phyloP scores from a whole-genome alignment of 2,113 vertebrate genomes.

The Tiliqua scincoides region DNA sequence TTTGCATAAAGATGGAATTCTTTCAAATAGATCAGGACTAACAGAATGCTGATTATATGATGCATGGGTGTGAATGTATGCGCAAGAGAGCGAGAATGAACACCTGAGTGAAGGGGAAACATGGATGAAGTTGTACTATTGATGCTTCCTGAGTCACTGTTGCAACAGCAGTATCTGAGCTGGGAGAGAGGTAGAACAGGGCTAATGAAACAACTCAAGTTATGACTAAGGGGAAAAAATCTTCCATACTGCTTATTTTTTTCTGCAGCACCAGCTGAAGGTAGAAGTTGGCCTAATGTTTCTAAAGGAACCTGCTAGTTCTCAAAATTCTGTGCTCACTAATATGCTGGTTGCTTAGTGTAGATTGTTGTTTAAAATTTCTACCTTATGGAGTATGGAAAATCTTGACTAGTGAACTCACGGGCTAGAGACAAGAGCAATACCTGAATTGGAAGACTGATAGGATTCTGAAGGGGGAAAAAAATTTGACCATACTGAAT shows the following conservation, averaged over 20 bases:
- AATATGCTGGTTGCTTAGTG: not conserved
- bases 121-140: not conserved
- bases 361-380: not conserved
- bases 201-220: not conserved
- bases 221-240: not conserved
- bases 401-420: not conserved
- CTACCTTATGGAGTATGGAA: not conserved
- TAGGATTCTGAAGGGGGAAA: not conserved
- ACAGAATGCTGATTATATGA: not conserved
- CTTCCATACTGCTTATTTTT: not conserved
- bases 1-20: not conserved
- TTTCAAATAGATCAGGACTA: not conserved
- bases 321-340: not conserved
- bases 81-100: not conserved
- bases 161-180: not conserved
- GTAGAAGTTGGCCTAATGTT: not conserved
- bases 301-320: not conserved
- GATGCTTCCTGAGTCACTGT: no score
- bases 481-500: not conserved
- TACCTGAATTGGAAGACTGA: not conserved
- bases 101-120: not conserved
- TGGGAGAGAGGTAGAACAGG: no score
- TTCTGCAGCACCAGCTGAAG: not conserved
- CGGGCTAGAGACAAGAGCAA: not conserved
- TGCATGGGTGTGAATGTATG: not conserved